phyloP scores from a whole-genome alignment of 2,113 vertebrate species.

The Gopherus flavomarginatus region DNA sequence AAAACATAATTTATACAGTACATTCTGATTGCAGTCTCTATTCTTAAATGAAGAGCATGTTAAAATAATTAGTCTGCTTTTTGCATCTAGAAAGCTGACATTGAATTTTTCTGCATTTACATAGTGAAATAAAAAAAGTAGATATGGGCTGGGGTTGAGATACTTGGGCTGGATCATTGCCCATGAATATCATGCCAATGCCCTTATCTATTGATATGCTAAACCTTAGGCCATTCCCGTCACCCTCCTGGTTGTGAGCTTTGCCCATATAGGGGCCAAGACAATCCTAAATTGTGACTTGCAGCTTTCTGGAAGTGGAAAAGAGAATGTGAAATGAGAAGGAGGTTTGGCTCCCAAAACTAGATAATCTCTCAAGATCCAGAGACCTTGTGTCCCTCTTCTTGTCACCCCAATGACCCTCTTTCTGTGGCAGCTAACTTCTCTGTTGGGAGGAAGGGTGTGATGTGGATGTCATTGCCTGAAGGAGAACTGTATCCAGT shows the following conservation, averaged over 20 bases:
- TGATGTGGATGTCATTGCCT: fast-evolving
- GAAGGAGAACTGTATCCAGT: background rate
- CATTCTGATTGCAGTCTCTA: background rate
- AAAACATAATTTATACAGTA: background rate
- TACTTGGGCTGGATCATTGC: background rate
- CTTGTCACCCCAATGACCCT: no score
- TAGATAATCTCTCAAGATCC: background rate
- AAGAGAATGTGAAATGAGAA: background rate
- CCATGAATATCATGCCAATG: background rate
- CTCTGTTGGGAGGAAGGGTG: background rate
- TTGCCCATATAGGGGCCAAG: background rate
- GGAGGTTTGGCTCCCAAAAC: background rate
- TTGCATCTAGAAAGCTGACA: background rate
- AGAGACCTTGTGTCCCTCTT: no score
- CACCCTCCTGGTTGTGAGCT: background rate
- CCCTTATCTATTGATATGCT: background rate
- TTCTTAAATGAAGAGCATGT: background rate
- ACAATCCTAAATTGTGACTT: background rate
- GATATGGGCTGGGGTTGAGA: background rate
- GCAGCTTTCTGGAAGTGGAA: background rate
- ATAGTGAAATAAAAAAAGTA: background rate
- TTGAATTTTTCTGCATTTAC: background rate
- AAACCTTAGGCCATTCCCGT: background rate
- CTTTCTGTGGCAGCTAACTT: no score
- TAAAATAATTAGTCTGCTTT: background rate